Base-by-base conservation (phyloP, 2,113 vertebrate species). In the Ptychochromis oligacanthus region DNA sequence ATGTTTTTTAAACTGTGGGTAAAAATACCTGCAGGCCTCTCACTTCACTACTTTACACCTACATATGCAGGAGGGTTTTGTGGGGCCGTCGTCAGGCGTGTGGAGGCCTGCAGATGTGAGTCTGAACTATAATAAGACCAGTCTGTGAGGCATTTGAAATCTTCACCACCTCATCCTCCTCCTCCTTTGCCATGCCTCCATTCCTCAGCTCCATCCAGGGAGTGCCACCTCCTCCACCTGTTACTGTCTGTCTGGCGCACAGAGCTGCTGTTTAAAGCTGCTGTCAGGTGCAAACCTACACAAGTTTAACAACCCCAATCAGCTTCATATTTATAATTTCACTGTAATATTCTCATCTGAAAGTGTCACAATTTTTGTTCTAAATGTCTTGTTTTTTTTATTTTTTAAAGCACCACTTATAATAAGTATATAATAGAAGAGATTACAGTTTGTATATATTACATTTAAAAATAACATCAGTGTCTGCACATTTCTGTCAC, bases 161-260 rank as follows among this genome's bases (percentile, higher is more conserved):
- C 82, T 90, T 83, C 84, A 52, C 83, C 88, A 85, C 81, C 80
- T 80, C 79, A 80, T 80, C 74, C 52, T 52, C 15, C 46, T 46
- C 43, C 55, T 56, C 46, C 36, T 36, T 43, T 22, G 56, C 81
- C 84, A 67, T 82, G 75, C 76, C 84, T 38, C 74, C 91, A 88
- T 91, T 88, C 88, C 89, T 87, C n/a, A 4, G 43, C 40, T 90
- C 34, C 49, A 55, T 83, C 81, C 76, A 76, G 88, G 88, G 90
- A 84, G 89, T 79, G 83, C 74, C 88, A n/a, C 81, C 84, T 85
- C 80, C 76, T 78, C 88, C 92, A 93, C 91, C 93, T 94, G 93
- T 87, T 92, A 84, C 84, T 17, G 86, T 79, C 91, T 10, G 75
- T 88, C 87, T 34, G 62, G 78, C 75, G 36, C 81, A 74, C 61